These are phyloP conservation scores for Holocentrus rufus DNA, from an alignment of 2,797 vertebrate species.

Conservation along the genomic window DNA sequence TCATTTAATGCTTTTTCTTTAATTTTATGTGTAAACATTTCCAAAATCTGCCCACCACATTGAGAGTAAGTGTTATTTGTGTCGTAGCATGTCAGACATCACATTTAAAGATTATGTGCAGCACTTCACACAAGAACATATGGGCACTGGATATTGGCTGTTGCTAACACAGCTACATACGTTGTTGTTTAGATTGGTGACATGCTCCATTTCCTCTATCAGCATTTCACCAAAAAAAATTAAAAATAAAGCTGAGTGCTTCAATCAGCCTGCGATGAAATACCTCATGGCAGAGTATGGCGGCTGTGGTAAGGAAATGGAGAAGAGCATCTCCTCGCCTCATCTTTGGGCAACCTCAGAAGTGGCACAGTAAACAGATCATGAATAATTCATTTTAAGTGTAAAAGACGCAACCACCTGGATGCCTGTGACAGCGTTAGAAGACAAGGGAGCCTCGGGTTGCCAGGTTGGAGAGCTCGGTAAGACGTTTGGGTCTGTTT, in stretches of 20 bases:
- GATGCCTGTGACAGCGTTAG: conserved; percentile 28
- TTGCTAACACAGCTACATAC: background rate
- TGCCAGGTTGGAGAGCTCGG: conserved; percentile 21
- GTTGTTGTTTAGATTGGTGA: conserved; percentile 28
- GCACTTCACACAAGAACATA: background rate
- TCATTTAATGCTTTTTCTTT: background rate
- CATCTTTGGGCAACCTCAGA: conserved; percentile 6
- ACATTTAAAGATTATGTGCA: conserved; percentile 18
- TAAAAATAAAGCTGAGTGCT: too few relatives aligned
- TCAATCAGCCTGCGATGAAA: too few relatives aligned
- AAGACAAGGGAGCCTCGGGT: conserved; percentile 20
- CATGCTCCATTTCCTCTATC: conserved; percentile 30
- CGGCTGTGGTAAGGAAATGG: background rate
- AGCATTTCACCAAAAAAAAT: background rate
- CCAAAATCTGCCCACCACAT: background rate
- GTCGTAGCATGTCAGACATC: background rate
- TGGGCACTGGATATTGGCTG: conserved; percentile 4
- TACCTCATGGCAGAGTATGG: conserved; percentile 3
- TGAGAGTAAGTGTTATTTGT: background rate
- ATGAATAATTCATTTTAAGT: conserved; percentile 54
- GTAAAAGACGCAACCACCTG: conserved; percentile 44
- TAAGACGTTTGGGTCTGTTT: conserved; percentile 29
- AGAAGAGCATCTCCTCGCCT: conserved; percentile 13
- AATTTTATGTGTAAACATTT: too few relatives aligned
- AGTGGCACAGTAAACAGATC: conserved; percentile 28